Base-by-base conservation (phyloP, 2,888 invertebrate species). In the Ganaspis brasiliensis region DNA sequence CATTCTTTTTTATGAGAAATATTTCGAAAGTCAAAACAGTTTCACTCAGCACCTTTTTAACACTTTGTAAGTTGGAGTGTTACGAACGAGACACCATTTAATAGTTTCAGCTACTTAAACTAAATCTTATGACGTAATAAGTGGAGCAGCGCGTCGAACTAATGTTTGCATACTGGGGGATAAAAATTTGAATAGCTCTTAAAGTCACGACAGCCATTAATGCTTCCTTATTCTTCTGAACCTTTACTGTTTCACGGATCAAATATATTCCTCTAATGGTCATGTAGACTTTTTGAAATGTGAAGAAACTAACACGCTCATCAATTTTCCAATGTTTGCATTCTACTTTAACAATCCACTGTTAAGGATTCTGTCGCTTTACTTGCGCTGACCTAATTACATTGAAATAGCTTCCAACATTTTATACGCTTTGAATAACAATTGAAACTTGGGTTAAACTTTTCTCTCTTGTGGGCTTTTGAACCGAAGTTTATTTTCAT, bases 131-230 rank as follows among this genome's bases (percentile, higher is more conserved):
- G 45, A 67, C 24, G 67, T 67, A 67, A 67, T 45, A 67, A 67
- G 45, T n/a, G n/a, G 63, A 63, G 63, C 12, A 40, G 63, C 24
- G 56, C 56, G 24, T 56, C 6, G 24, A 67, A 45, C 37, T 37
- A 8, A 37, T 21, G 40, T 40, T 37, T 63, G 12, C 21, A 45
- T 24, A 21, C 4, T 24, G 8, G 21, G 26, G 37, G 45, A 24
- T 19, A 67, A 45, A 45, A 40, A 40, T 40, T 67, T 67, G 45
- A 67, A 67, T 40, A 24, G 40, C 67, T 67, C 67, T 14, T 24
- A 21, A 9, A 67, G 67, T 67, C 67, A 67, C 67, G 67, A 67
- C 19, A 63, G 14, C 40, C 63, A 63, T 63, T 63, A 63, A 63
- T 63, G 40, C 14, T 67, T 67, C 67, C 45, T 67, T 67, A 24